Evolutionary conservation across 2,113 vertebrate genomes (phyloP), one percentile per base, ranked within the genome.

Genomic region (Crotophaga sulcirostris): DNA sequence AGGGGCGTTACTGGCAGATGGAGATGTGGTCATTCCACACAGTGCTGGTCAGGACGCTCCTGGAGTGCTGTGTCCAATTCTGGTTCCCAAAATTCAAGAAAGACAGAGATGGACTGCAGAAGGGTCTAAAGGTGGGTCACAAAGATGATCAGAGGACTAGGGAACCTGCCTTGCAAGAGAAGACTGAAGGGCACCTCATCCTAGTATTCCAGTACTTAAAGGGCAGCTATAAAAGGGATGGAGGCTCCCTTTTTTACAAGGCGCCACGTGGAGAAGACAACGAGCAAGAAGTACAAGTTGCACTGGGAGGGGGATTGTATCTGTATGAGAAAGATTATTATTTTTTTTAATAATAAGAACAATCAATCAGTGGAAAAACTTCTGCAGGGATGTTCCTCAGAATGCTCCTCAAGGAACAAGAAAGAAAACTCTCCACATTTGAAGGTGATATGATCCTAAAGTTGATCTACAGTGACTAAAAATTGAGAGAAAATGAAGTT

Each of bases 301-400:
- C 19, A 11, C 0, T 16, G 26, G 9, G 36, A 56, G 34, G 52
- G 3, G 7, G 55, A 77, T 80, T 3, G 0, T 47, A 19, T 38
- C 11, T 45, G 6, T 36, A 3, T 13, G 33, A 11, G 4, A 44
- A 51, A 15, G 10, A 13, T n/a, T n/a, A n/a, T n/a, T n/a, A 10
- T 18, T 24, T 80, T 87, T 72, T n/a, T n/a, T n/a, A n/a, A 28
- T 34, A 68, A 21, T 42, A 34, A 9, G 6, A 47, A 1, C 6
- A 68, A 14, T 24, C 21, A 31, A 16, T 62, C 3, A 5, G 26
- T 66, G 20, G 7, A 64, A 3, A 16, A 45, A 2, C 49, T 13
- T 81, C 26, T 9, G 23, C 15, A 42, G 33, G 10, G 28, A 24
- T 42, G 40, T n/a, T n/a, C n/a, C n/a, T n/a, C n/a, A n/a, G n/a